A percentile compares a stretch with the other conserved stretches of the same genome.
These are phyloP conservation scores for Perca flavescens DNA, from an alignment of 2,113 vertebrate species.

Conservation along the genomic window DNA sequence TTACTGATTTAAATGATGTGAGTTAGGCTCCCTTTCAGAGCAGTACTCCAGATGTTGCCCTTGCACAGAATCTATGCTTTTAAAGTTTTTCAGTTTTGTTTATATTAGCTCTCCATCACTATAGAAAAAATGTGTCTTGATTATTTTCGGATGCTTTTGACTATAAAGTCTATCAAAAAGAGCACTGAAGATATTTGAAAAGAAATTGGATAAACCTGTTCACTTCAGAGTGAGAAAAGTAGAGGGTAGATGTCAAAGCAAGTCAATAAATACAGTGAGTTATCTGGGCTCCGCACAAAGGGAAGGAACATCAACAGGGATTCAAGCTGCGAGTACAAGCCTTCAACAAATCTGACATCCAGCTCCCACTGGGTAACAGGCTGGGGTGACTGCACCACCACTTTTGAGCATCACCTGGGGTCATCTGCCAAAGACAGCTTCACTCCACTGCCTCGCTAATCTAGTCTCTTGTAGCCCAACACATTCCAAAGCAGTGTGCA, in stretches of 20 bases:
- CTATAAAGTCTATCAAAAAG: slow-evolving; percentile 6
- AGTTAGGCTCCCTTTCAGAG: not conserved
- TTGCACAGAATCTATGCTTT: not conserved
- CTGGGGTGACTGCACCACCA: slow-evolving; percentile 52
- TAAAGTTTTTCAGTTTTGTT: not conserved
- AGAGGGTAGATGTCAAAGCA: slow-evolving; percentile 25
- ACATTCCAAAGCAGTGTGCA: slow-evolving; percentile 13
- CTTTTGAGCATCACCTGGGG: slow-evolving; percentile 53
- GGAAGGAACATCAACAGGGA: slow-evolving; percentile 45
- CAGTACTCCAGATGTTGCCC: not conserved
- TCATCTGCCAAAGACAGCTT: slow-evolving; percentile 61
- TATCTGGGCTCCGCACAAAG: slow-evolving; percentile 45
- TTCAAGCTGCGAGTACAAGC: slow-evolving; percentile 63
- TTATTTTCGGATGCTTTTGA: not conserved
- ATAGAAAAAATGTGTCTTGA: slow-evolving; percentile 17
- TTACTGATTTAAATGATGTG: not conserved
- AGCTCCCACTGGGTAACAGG: slow-evolving; percentile 53
- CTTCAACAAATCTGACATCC: slow-evolving; percentile 64
- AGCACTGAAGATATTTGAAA: slow-evolving; percentile 14
- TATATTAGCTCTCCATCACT: not conserved
- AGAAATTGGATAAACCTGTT: not conserved
- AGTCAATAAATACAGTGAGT: slow-evolving; percentile 38
- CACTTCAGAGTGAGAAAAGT: not conserved
- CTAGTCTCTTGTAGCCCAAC: slow-evolving; percentile 41
- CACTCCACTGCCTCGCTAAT: slow-evolving; percentile 51